phyloP scores from a whole-genome alignment of 2,888 invertebrate genomes.

The Lasioglossum marginatum region DNA sequence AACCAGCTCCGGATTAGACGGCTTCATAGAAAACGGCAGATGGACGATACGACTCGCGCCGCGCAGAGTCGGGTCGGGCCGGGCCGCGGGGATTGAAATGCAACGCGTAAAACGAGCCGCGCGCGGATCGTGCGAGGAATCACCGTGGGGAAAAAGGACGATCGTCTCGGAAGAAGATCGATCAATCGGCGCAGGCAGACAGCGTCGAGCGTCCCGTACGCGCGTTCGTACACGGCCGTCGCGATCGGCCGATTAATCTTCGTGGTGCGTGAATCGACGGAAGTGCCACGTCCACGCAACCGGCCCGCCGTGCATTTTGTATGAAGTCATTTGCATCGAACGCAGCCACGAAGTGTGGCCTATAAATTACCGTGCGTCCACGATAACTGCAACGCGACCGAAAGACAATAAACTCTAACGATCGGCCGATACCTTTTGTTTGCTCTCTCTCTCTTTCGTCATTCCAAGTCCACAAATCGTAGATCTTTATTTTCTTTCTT shows the following conservation, averaged over 20 bases:
- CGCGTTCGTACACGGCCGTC: conserved; percentile 35
- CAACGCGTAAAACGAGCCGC: conserved; percentile 16
- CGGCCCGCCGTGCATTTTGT: conserved; percentile 66
- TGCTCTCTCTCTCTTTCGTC: background rate
- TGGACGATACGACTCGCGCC: background rate
- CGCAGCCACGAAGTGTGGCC: conserved; percentile 59
- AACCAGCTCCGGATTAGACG: background rate
- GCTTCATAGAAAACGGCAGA: conserved; percentile 17
- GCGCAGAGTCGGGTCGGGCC: background rate
- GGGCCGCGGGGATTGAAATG: conserved; percentile 33
- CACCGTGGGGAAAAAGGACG: background rate
- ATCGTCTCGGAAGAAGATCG: conserved; percentile 31
- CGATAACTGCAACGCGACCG: conserved; percentile 55
- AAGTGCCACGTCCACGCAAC: conserved; percentile 70
- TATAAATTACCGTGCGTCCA: conserved; percentile 66
- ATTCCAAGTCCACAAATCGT: background rate
- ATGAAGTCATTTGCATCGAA: conserved; percentile 70
- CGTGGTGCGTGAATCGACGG: conserved; percentile 69
- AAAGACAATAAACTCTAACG: conserved; percentile 48
- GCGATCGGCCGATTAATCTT: conserved; percentile 69
- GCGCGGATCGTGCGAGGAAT: conserved; percentile 33
- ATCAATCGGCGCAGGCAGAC: conserved; percentile 1
- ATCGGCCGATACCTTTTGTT: conserved; percentile 20
- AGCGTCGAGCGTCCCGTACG: conserved; percentile 15
- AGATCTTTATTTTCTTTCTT: background rate